Percentiles rank a stretch among this genome's conserved stretches.
Evolutionary conservation across 2,888 invertebrate genomes (phyloP).

Genomic region (Melanostoma mellinum): DNA sequence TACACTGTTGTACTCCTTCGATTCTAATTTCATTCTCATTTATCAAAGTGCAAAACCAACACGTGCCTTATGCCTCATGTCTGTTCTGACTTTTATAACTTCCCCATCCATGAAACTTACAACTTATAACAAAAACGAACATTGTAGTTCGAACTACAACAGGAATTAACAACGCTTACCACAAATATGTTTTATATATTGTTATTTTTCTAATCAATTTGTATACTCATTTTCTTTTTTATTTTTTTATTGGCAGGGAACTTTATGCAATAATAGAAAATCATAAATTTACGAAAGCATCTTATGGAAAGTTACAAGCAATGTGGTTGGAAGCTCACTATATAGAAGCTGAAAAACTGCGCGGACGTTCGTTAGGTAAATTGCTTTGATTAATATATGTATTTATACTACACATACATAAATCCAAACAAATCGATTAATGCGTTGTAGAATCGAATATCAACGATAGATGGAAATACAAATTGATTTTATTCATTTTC

Average conservation of each 20-base stretch:
- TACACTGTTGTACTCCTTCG: conserved; percentile 13
- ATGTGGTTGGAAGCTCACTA: conserved; percentile 98
- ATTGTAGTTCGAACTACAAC: conserved; percentile 2
- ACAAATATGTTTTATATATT: conserved; percentile 41
- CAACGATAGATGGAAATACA: too few relatives aligned
- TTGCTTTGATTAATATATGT: neutral
- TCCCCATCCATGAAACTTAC: conserved; percentile 10
- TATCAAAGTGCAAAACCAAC: conserved; percentile 54
- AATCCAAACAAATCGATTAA: neutral
- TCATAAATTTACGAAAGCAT: conserved; percentile 94
- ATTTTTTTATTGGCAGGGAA: conserved; percentile 83
- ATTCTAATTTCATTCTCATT: conserved; percentile 59
- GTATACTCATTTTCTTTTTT: neutral
- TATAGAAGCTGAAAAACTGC: conserved; percentile 94
- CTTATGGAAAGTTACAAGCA: conserved; percentile 93
- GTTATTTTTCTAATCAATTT: conserved; percentile 34
- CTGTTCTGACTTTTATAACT: conserved; percentile 32
- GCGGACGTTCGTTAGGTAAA: conserved; percentile 91
- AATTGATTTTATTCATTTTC: neutral
- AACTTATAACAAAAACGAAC: conserved; percentile 10
- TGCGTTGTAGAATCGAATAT: neutral
- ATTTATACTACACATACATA: neutral
- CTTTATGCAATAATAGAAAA: conserved; percentile 94
- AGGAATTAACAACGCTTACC: conserved; percentile 35
- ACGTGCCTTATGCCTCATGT: conserved; percentile 39